Base-by-base conservation (phyloP, 2,888 invertebrate species). In the Temnothorax unifasciatus region DNA sequence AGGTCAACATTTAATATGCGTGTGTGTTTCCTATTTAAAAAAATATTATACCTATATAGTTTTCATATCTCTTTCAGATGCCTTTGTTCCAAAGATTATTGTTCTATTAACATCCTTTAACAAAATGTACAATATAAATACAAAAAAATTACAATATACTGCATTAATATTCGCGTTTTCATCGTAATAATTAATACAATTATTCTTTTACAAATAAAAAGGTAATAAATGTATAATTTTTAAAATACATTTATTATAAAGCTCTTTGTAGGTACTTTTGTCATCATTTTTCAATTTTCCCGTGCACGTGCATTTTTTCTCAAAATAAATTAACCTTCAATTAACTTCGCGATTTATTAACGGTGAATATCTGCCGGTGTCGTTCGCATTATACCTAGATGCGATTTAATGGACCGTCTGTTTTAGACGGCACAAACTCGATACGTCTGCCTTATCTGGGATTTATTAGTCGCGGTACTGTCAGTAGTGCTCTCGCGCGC, bases 401-500 rank as follows among this genome's bases (percentile, higher is more conserved):
- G 41, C 41, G 18, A 54, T 63, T 79, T 52, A 79, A 83, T 25
- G 69, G 41, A 25, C 18, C 52, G 41, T 13, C 47, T 38, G 41
- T 73, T 68, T 61, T 54, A 18, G 73, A 41, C 50, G 57, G 54
- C 66, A 44, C 11, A 29, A 66, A 79, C 82, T 88, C 75, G 63
- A 86, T 84, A 76, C 34, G 50, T 73, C 34, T 50, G 73, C 54
- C 50, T 83, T 69, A 69, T 71, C 29, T 77, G 21, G 18, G 84
- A 82, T 81, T 83, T 79, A 86, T 66, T 82, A 34, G 41, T 9
- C 47, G 41, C 29, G 21, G 18, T 18, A 77, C 38, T 29, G 18
- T 25, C 15, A 63, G 29, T 75, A 69, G 54, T 13, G 74, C 13
- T 50, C 44, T 76, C 68, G 41, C 68, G 34, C 47, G 25, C 41